phyloP scores from a whole-genome alignment of 1,140 invertebrate species.

The Ectropis grisescens region DNA sequence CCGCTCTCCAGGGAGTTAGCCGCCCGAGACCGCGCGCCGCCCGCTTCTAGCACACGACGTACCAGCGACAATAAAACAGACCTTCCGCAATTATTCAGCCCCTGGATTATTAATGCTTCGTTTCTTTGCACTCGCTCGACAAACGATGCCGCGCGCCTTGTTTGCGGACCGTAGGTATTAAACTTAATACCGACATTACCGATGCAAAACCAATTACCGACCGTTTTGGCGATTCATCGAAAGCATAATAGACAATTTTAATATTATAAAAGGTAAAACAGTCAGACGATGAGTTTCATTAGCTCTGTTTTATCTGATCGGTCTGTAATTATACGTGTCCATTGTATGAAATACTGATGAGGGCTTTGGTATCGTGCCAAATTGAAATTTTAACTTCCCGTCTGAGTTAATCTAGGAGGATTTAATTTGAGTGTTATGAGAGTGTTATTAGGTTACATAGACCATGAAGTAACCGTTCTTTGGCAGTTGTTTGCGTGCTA shows the following conservation, averaged over 20 bases:
- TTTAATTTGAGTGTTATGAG: no score
- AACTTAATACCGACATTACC: conserved; percentile 13
- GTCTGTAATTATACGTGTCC: no score
- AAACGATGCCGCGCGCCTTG: neutral
- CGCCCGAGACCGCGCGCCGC: conserved; percentile 34
- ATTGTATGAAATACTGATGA: no score
- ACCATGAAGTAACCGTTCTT: no score
- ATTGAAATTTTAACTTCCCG: no score
- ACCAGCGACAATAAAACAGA: conserved; percentile 34
- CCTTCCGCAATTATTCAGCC: conserved; percentile 24
- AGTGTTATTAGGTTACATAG: no score
- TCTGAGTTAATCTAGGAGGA: no score
- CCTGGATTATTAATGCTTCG: conserved; percentile 17
- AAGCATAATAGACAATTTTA: conserved; percentile 11
- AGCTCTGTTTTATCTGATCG: no score
- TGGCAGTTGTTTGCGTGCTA: no score
- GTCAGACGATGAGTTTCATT: no score
- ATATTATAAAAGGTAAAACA: conserved; percentile 5
- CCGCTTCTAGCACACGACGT: conserved; percentile 46
- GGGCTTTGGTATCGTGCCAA: no score
- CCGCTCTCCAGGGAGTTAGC: conserved; percentile 34
- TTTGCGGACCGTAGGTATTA: no score
- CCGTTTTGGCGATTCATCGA: conserved; percentile 6
- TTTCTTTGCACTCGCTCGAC: conserved; percentile 5
- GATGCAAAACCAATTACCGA: conserved; percentile 15